Percentiles rank a stretch among this genome's conserved stretches.
phyloP scores from a whole-genome alignment of 2,888 invertebrate genomes.

The Microctonus aethiopoides region DNA sequence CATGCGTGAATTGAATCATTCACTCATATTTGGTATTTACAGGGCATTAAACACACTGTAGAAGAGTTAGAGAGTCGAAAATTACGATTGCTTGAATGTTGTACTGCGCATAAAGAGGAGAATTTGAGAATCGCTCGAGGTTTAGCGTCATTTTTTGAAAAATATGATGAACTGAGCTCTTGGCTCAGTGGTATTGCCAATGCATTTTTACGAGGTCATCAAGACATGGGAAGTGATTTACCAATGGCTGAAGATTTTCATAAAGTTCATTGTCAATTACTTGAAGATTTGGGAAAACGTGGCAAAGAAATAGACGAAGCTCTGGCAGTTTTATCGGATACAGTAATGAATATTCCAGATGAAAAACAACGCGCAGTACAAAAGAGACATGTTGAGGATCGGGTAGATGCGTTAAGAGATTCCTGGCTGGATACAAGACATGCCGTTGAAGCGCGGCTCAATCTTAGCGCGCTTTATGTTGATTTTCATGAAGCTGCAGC shows the following conservation, averaged over 20 bases:
- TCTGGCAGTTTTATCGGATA: conserved; percentile 35
- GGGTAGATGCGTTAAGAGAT: conserved; percentile 73
- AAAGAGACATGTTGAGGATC: conserved; percentile 72
- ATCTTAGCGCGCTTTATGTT: conserved; percentile 75
- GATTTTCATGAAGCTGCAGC: conserved; percentile 79
- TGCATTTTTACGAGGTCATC: conserved; percentile 77
- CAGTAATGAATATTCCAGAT: conserved; percentile 39
- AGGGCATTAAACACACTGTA: conserved; percentile 75
- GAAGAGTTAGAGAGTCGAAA: conserved; percentile 82
- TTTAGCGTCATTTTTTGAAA: conserved; percentile 76
- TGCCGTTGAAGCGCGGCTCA: conserved; percentile 73
- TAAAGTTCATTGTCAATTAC: conserved; percentile 74
- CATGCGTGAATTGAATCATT: conserved; percentile 18
- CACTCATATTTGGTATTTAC: neutral
- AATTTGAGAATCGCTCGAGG: conserved; percentile 77
- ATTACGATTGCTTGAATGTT: conserved; percentile 73
- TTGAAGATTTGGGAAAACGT: conserved; percentile 78
- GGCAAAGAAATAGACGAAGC: conserved; percentile 76
- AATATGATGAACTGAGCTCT: conserved; percentile 76
- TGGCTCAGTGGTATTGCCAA: conserved; percentile 82
- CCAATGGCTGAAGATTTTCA: conserved; percentile 78
- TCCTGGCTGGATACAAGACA: conserved; percentile 75
- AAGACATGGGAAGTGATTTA: conserved; percentile 79
- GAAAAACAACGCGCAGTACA: conserved; percentile 61
- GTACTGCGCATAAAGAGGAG: conserved; percentile 77